A percentile compares a stretch with the other conserved stretches of the same genome.
These are phyloP conservation scores for Metaphire vulgaris DNA, from an alignment of 1,140 invertebrate species.

Conservation along the genomic window DNA sequence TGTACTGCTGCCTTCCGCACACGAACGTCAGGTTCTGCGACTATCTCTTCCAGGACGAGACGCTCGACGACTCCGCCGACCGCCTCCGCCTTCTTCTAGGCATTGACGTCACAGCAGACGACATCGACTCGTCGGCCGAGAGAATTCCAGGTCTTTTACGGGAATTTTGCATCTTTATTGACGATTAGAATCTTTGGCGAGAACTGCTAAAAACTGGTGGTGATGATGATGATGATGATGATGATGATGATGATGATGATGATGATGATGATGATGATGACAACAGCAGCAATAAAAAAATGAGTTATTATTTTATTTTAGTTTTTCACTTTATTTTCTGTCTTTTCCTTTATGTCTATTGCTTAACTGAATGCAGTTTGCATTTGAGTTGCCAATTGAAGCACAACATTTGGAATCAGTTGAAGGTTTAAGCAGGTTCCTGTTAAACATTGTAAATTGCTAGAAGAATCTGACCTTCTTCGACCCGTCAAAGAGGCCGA, in stretches of 20 bases:
- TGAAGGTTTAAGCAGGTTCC: too few species aligned
- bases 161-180: not conserved
- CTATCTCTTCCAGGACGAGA: conserved; percentile 77
- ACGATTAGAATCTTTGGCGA: not conserved
- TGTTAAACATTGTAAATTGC: too few species aligned
- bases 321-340: too few species aligned
- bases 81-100: conserved; percentile 68
- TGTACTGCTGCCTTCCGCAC: conserved; percentile 62
- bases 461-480: too few species aligned
- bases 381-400: too few species aligned
- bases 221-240: conserved; percentile 30
- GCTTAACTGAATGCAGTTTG: too few species aligned
- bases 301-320: not conserved
- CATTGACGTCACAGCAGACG: conserved; percentile 61
- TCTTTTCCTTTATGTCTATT: too few species aligned
- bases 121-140: conserved; percentile 4
- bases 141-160: conserved; percentile 4
- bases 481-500: too few species aligned
- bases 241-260: conserved; percentile 30
- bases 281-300: not conserved
- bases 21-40: conserved; percentile 67
- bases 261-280: conserved; percentile 27
- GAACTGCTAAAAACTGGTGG: conserved; percentile 12
- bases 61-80: conserved; percentile 64
- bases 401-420: too few species aligned